Conservation (phyloP, 2,797 vertebrate genomes). For the Catamblyrhynchus diadema region DNA sequence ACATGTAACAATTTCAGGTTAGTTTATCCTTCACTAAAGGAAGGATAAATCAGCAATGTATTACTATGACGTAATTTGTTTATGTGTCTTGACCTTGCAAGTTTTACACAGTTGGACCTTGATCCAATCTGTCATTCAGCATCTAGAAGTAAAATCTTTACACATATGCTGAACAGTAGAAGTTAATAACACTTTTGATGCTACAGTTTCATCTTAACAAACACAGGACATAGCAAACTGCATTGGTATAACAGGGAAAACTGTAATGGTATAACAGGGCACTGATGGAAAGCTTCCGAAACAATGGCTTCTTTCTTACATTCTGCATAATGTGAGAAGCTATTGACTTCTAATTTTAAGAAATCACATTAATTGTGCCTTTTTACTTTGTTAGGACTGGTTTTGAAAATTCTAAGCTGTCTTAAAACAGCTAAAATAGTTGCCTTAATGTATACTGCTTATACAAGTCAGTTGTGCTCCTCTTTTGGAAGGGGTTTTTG, state of each 20-base stretch:
- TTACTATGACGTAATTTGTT: neutral
- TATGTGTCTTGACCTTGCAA: neutral
- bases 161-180: rapidly evolving
- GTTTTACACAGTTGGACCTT: neutral
- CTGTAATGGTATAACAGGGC: neutral
- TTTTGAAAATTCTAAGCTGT: neutral
- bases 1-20: neutral
- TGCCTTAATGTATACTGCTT: neutral
- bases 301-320: neutral
- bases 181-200: neutral
- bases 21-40: neutral
- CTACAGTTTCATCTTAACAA: neutral
- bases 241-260: neutral
- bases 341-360: neutral
- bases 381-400: neutral
- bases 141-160: neutral
- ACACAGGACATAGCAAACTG: neutral
- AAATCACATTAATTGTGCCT: neutral
- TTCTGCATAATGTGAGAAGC: neutral
- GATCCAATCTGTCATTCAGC: neutral
- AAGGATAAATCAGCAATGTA: neutral
- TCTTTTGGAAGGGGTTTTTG: neutral
- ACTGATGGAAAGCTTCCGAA: neutral
- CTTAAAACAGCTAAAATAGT: neutral
- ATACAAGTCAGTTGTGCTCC: neutral